Conservation (phyloP, 2,888 invertebrate species). For the Drosophila falleni region DNA sequence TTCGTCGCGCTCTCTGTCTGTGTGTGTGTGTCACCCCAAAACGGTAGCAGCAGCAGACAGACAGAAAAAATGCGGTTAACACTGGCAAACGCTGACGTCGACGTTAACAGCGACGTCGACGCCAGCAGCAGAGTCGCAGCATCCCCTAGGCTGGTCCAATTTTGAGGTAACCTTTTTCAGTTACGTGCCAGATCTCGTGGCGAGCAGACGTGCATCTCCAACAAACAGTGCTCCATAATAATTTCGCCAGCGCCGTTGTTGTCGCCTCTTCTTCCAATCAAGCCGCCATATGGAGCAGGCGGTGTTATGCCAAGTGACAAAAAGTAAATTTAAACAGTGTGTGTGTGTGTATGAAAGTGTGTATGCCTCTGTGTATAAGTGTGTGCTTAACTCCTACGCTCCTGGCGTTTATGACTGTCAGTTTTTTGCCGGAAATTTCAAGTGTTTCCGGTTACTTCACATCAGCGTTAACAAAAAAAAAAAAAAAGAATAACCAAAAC, state of each 20-base stretch:
- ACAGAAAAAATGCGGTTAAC: slow-evolving; percentile 49
- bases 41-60: slow-evolving; percentile 31
- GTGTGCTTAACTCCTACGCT: slow-evolving; percentile 8
- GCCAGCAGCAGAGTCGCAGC: slow-evolving; percentile 50
- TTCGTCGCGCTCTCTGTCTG: slow-evolving; percentile 11
- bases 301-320: slow-evolving; percentile 41
- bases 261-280: slow-evolving; percentile 25
- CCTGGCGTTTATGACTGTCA: slow-evolving; percentile 14
- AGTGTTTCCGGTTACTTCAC: slow-evolving; percentile 64
- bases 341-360: slow-evolving; percentile 20
- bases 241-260: slow-evolving; percentile 15
- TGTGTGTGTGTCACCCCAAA: slow-evolving; percentile 20
- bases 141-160: slow-evolving; percentile 67
- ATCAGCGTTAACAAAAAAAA: slow-evolving; percentile 16
- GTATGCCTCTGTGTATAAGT: slow-evolving; percentile 32
- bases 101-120: slow-evolving; percentile 15
- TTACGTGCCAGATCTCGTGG: slow-evolving; percentile 72
- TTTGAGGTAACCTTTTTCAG: slow-evolving; percentile 63
- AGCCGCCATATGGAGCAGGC: slow-evolving; percentile 67
- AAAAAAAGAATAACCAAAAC: slow-evolving; percentile 57
- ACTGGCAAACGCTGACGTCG: slow-evolving; percentile 13
- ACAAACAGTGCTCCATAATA: slow-evolving; percentile 8
- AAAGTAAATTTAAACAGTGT: slow-evolving; percentile 61
- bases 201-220: slow-evolving; percentile 61
- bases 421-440: slow-evolving; percentile 71